A percentile compares a stretch with the other conserved stretches of the same genome.
These are phyloP conservation scores for Daboia siamensis DNA, from an alignment of 2,113 vertebrate genomes.

Conservation along the genomic window DNA sequence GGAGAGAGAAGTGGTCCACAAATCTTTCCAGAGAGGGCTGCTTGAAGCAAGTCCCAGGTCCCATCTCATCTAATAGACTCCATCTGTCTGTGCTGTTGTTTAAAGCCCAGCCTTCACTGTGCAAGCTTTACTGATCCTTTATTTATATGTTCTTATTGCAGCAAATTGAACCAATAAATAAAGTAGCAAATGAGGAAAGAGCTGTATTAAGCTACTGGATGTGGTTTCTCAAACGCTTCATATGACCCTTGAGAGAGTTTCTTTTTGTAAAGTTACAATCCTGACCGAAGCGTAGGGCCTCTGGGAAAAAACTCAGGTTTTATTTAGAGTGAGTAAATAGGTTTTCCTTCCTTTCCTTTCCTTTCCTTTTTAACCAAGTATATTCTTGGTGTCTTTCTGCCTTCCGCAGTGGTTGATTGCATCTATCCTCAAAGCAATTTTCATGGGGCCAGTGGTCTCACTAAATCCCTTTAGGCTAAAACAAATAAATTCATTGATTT, in stretches of 20 bases:
- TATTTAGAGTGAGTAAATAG: neutral
- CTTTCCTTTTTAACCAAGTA: neutral
- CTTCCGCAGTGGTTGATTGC: neutral
- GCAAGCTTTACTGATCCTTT: neutral
- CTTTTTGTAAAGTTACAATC: neutral
- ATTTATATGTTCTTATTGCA: neutral
- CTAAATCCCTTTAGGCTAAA: neutral
- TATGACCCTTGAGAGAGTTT: neutral
- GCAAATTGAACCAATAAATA: slow-evolving; percentile 25
- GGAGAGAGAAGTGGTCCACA: neutral
- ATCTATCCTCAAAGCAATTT: neutral
- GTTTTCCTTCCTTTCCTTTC: neutral
- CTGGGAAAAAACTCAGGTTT: neutral
- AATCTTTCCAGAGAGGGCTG: neutral
- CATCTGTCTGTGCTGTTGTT: neutral
- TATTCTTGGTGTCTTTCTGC: neutral
- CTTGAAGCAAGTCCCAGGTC: neutral
- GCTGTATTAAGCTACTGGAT: neutral
- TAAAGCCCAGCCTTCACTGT: neutral
- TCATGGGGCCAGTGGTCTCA: neutral
- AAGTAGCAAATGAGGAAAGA: neutral
- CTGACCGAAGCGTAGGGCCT: slow-evolving; percentile 12
- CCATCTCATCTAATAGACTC: neutral
- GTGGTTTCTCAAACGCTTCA: neutral
- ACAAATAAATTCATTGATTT: neutral